Conservation (phyloP, 2,797 vertebrate species). For the Chaetodon trifasciatus region DNA sequence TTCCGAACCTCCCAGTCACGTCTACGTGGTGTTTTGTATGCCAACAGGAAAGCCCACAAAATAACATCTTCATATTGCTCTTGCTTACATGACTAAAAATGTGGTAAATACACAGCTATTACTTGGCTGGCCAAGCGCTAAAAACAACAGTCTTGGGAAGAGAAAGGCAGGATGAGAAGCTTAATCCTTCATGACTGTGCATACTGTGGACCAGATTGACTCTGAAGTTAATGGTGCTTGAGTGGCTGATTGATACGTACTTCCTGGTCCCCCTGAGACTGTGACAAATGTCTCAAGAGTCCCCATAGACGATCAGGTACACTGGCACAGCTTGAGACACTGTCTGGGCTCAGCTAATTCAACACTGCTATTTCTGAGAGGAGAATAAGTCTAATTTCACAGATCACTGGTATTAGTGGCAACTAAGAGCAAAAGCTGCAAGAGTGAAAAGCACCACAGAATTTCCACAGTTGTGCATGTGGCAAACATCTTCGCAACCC, state of each 20-base stretch:
- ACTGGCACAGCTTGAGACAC: slow-evolving; percentile 1
- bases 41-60: slow-evolving; percentile 15
- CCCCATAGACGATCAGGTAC: slow-evolving; percentile 41
- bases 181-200: slow-evolving; percentile 58
- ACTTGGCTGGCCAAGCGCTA: slow-evolving; percentile 8
- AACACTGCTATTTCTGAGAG: slow-evolving; percentile 4
- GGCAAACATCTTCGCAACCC: slow-evolving; percentile 8
- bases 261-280: slow-evolving; percentile 54
- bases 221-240: slow-evolving; percentile 56
- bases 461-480: neutral
- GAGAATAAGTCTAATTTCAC: slow-evolving; percentile 1
- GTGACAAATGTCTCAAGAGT: slow-evolving; percentile 38
- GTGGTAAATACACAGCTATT: slow-evolving; percentile 22
- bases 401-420: neutral
- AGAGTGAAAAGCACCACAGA: neutral
- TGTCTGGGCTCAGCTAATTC: slow-evolving; percentile 31
- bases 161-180: slow-evolving; percentile 20
- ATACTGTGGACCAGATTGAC: slow-evolving; percentile 52
- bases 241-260: slow-evolving; percentile 45
- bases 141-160: slow-evolving; percentile 22
- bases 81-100: slow-evolving; percentile 7
- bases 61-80: slow-evolving; percentile 29
- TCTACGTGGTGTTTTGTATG: slow-evolving; percentile 16
- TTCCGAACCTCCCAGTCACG: neutral
- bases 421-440: neutral